These are phyloP conservation scores for Heterodera schachtii DNA, from an alignment of 1,140 invertebrate species.

Conservation along the genomic window DNA sequence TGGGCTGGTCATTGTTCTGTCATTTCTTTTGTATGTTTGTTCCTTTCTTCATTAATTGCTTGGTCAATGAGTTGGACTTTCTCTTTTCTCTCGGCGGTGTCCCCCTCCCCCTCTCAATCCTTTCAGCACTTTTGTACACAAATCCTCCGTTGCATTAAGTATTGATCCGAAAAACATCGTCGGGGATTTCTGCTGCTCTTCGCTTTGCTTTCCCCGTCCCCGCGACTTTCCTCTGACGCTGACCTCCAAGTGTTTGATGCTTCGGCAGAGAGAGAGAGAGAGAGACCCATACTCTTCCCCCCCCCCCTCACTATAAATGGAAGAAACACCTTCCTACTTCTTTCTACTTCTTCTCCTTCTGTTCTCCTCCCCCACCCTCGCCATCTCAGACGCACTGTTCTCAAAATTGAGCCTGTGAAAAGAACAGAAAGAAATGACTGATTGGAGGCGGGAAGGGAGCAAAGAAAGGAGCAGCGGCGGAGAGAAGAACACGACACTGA, in stretches of 20 bases:
- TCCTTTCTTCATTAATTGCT: not conserved
- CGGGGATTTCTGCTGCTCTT: not conserved
- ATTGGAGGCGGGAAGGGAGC: not conserved
- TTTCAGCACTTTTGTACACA: constrained; percentile 3
- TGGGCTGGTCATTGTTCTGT: too few relatives aligned
- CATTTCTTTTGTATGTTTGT: not conserved
- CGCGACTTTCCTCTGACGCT: not conserved
- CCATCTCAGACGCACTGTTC: not conserved
- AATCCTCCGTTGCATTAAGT: not conserved
- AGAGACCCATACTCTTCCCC: not conserved
- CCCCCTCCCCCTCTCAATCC: not conserved
- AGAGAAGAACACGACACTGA: not conserved
- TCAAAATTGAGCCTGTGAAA: not conserved
- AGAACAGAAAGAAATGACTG: not conserved
- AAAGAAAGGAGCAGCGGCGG: too few relatives aligned
- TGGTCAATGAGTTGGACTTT: not conserved
- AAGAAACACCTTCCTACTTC: not conserved
- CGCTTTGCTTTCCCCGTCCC: not conserved
- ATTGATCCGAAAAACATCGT: constrained; percentile 11
- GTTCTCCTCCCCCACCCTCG: too few relatives aligned
- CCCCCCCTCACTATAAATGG: not conserved
- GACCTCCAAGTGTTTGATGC: not conserved
- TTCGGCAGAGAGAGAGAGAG: too few relatives aligned
- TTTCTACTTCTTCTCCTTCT: too few relatives aligned
- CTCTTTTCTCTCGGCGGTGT: not conserved